These are phyloP conservation scores for Centropus bengalensis DNA, from an alignment of 2,113 vertebrate genomes.

Conservation along the genomic window DNA sequence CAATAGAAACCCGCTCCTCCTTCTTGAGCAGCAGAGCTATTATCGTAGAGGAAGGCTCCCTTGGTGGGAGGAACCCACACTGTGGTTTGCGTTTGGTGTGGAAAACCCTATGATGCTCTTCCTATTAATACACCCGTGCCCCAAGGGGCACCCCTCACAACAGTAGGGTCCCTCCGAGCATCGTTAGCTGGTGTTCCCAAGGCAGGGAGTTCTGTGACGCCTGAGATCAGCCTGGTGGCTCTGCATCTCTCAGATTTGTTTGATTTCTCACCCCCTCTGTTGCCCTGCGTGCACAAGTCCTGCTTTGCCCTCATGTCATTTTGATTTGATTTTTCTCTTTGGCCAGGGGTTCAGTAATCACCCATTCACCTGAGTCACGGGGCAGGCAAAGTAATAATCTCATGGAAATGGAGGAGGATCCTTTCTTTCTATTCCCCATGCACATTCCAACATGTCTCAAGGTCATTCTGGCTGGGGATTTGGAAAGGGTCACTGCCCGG, in stretches of 20 bases:
- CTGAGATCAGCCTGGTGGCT: accelerated
- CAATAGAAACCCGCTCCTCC: background rate
- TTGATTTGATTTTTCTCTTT: background rate
- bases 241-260: background rate
- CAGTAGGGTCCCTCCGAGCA: background rate
- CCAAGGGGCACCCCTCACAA: background rate
- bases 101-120: background rate
- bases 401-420: accelerated
- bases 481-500: background rate
- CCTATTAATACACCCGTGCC: background rate
- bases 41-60: background rate
- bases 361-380: accelerated
- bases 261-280: background rate
- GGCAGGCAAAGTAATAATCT: background rate
- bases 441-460: background rate
- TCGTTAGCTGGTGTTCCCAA: background rate
- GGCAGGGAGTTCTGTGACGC: background rate
- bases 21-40: accelerated
- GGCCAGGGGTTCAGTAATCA: background rate
- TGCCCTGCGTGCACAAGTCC: background rate
- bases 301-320: accelerated
- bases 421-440: background rate
- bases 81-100: background rate
- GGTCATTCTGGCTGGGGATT: background rate
- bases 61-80: accelerated